Evolutionary conservation across 1,140 invertebrate genomes (phyloP).

Genomic region (Pogonomyrmex californicus): DNA sequence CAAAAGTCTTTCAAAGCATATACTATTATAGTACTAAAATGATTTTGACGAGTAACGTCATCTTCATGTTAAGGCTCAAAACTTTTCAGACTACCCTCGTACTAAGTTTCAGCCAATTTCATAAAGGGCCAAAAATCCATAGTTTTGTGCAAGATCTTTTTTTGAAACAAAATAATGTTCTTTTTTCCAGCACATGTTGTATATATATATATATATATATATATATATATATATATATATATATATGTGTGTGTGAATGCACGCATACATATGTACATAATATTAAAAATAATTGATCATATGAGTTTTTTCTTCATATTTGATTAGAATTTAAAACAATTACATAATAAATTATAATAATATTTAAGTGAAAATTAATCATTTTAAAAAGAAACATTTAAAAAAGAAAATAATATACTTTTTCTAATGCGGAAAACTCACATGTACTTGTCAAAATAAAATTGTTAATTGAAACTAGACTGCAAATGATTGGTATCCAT

Average conservation of each 20-base stretch:
- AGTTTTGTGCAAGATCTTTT: too few relatives aligned
- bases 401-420: background rate
- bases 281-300: constrained; percentile 29
- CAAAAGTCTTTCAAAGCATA: too few relatives aligned
- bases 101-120: too few relatives aligned
- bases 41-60: too few relatives aligned
- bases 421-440: constrained; percentile 41
- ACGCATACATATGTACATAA: constrained; percentile 29
- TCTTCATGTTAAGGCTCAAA: too few relatives aligned
- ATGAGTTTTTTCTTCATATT: constrained; percentile 37
- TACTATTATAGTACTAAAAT: too few relatives aligned
- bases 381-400: background rate
- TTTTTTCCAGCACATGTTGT: too few relatives aligned
- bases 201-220: too few relatives aligned
- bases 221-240: too few relatives aligned
- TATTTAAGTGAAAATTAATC: constrained; percentile 12
- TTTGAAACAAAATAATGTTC: too few relatives aligned
- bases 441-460: constrained; percentile 45
- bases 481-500: constrained; percentile 74
- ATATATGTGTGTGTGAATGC: constrained; percentile 42
- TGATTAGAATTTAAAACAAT: background rate
- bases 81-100: too few relatives aligned
- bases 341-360: background rate
- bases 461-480: constrained; percentile 79
- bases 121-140: too few relatives aligned